Percentiles rank a stretch among this genome's conserved stretches.
These are phyloP conservation scores for Centropristis striata DNA, from an alignment of 2,113 vertebrate species.

Conservation along the genomic window DNA sequence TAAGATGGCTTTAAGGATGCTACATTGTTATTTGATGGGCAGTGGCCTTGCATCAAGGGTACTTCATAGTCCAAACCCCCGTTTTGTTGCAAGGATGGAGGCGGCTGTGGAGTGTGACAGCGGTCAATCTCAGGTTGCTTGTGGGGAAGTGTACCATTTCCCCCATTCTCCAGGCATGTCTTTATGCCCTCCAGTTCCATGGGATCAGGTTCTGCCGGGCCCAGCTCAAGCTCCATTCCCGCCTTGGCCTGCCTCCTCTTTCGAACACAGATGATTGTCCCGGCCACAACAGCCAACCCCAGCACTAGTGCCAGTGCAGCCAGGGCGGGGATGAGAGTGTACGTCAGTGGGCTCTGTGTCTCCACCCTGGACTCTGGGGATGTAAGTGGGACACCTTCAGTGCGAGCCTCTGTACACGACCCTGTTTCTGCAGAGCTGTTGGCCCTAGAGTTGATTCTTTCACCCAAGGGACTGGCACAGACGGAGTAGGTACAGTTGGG, in stretches of 20 bases:
- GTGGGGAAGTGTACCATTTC: slow-evolving; percentile 77
- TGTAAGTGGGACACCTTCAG: slow-evolving; percentile 72
- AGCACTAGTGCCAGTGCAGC: slow-evolving; percentile 83
- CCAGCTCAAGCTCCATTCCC: slow-evolving; percentile 88
- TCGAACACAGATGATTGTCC: slow-evolving; percentile 82
- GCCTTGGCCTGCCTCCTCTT: slow-evolving; percentile 80
- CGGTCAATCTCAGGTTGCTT: slow-evolving; percentile 81
- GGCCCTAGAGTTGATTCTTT: slow-evolving; percentile 66
- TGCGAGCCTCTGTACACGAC: slow-evolving; percentile 89
- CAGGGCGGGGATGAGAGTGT: slow-evolving; percentile 85
- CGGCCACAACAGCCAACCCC: slow-evolving; percentile 73
- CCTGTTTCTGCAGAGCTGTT: slow-evolving; percentile 73
- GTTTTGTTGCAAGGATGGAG: slow-evolving; percentile 49
- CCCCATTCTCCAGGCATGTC: slow-evolving; percentile 85
- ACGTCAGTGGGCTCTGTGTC: slow-evolving; percentile 78
- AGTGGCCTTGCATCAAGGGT: slow-evolving; percentile 88
- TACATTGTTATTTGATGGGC: slow-evolving; percentile 86
- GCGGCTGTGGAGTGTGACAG: slow-evolving; percentile 55
- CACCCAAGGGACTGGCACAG: slow-evolving; percentile 88
- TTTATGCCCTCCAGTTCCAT: slow-evolving; percentile 91
- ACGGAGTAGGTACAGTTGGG: slow-evolving; percentile 93
- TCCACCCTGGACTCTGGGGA: slow-evolving; percentile 83
- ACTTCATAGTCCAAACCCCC: slow-evolving; percentile 86
- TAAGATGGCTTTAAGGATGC: slow-evolving; percentile 88
- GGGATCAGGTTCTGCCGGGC: slow-evolving; percentile 77